phyloP scores from a whole-genome alignment of 2,797 vertebrate genomes.

The Microctenopoma stevenorrisi region DNA sequence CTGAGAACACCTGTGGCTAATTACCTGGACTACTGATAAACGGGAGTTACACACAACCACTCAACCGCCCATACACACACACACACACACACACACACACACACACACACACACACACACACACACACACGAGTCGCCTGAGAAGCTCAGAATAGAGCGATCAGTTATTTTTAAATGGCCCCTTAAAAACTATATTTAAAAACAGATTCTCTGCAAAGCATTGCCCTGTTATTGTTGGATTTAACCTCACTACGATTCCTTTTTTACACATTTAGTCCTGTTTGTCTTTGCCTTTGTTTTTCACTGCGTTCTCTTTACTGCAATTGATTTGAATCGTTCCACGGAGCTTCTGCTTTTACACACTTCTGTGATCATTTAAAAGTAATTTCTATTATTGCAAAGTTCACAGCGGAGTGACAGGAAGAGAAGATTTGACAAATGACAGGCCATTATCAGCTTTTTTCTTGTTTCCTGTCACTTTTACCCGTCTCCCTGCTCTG shows the following conservation, averaged over 20 bases:
- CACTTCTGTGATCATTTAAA: not conserved
- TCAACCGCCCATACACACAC: too few species aligned
- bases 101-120: too few species aligned
- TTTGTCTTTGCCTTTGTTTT: not conserved
- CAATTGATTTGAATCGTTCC: not conserved
- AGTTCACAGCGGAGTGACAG: not conserved
- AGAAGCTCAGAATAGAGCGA: not conserved
- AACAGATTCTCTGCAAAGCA: not conserved
- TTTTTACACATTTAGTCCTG: not conserved
- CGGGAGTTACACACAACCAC: too few species aligned
- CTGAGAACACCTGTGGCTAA: too few species aligned
- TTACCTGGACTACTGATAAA: too few species aligned
- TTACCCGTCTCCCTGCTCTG: not conserved
- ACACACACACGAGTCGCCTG: too few species aligned
- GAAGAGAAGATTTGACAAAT: not conserved
- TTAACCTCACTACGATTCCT: not conserved
- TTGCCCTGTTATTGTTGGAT: not conserved
- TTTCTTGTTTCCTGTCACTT: not conserved
- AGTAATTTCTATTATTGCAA: not conserved
- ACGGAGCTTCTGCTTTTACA: not conserved
- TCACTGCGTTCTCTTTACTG: not conserved
- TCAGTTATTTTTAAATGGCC: constrained; percentile 9
- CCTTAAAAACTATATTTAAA: not conserved
- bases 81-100: too few species aligned
- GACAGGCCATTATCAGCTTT: constrained; percentile 6